phyloP scores from a whole-genome alignment of 2,113 vertebrate genomes.

The Ageneiosus marmoratus region DNA sequence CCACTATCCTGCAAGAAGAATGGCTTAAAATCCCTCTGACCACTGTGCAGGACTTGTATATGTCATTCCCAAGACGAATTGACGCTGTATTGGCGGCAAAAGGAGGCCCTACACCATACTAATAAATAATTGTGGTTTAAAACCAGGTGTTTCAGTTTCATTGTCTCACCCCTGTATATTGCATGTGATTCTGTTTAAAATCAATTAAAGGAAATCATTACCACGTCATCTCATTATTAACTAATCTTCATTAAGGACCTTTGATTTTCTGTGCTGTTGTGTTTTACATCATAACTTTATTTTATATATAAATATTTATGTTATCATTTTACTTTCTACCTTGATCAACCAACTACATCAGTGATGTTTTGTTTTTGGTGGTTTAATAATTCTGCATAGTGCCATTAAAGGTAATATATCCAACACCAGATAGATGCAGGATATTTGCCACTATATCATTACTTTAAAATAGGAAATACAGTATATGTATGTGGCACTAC shows the following conservation, averaged over 20 bases:
- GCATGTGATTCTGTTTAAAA: background rate
- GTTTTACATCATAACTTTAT: too few relatives aligned
- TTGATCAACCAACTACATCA: background rate
- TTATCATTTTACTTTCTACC: background rate
- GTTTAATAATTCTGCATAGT: background rate
- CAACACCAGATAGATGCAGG: background rate
- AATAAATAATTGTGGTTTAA: too few relatives aligned
- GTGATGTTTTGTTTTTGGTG: background rate
- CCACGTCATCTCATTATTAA: conserved; percentile 54
- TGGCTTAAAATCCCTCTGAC: too few relatives aligned
- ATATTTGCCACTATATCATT: background rate
- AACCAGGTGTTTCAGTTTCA: too few relatives aligned
- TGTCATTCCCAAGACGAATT: too few relatives aligned
- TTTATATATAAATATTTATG: background rate
- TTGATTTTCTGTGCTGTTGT: background rate
- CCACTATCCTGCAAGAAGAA: too few relatives aligned
- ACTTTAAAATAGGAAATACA: background rate
- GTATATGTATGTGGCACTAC: background rate
- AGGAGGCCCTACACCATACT: too few relatives aligned
- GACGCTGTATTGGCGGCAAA: too few relatives aligned
- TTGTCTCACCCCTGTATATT: too few relatives aligned
- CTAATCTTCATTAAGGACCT: conserved; percentile 47
- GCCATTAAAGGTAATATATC: background rate
- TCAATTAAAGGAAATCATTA: conserved; percentile 56
- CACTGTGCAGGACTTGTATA: too few relatives aligned